Base-by-base conservation (phyloP, 2,797 vertebrate species). In the Melanotaenia maccullochi region DNA sequence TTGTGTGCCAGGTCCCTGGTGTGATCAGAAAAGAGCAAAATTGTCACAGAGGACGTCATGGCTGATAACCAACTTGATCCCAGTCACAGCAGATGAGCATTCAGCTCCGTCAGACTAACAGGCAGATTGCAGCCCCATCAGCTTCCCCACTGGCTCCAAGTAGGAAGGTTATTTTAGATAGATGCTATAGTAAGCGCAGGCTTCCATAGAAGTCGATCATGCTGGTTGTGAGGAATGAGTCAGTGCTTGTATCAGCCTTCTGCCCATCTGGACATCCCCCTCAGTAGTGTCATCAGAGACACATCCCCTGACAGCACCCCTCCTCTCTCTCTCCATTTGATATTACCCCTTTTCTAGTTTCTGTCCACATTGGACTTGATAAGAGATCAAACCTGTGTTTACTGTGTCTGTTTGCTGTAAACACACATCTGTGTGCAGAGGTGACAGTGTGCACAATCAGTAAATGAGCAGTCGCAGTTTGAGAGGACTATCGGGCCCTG, bases 221-320 rank as follows among this genome's bases (percentile, higher is more conserved):
- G 79, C 77, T 83, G 78, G 71, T 84, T 85, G 78, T 78, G 75
- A 89, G 74, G 73, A 64, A 83, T 94, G 91, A 94, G 86, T 94
- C 93, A 93, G 83, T 87, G 81, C 83, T 89, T 67, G 80, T 84
- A 81, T 91, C 84, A 51, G 84, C 87, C 89, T 81, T 90, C 80
- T 92, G 78, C 83, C 90, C 84, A 92, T 92, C 91, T 94, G 89
- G 81, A 85, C 90, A 76, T 87, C 86, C 87, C 88, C 87, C 89
- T 90, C 79, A 67, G 71, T 85, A 74, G 78, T 79, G 84, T 87
- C 81, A 90, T 87, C 83, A 65, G 75, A 76, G 78, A 90, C 85
- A 85, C 81, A 76, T 82, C 57, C 76, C 75, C 52, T 22, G 12
- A 71, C 66, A 65, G 65, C 42, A 20, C 69, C 68, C 52, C 68